phyloP scores from a whole-genome alignment of 2,797 vertebrate species.

The Balearica regulorum region DNA sequence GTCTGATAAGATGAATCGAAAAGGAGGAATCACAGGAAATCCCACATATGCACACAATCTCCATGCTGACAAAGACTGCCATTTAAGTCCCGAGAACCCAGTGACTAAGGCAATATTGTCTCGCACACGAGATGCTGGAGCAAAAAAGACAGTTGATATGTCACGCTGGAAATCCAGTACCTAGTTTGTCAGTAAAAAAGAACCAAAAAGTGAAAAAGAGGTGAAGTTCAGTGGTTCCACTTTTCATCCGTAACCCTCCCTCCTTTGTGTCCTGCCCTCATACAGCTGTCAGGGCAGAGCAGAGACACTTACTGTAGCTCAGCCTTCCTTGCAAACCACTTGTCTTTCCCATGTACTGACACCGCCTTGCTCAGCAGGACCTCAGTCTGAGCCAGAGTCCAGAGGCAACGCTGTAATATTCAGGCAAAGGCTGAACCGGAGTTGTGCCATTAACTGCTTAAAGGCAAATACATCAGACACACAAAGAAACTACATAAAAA shows the following conservation, averaged over 20 bases:
- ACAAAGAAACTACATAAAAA: not conserved
- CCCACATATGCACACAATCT: not conserved
- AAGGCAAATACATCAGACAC: not conserved
- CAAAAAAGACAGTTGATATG: not conserved
- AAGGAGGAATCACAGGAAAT: not conserved
- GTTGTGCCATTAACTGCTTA: not conserved
- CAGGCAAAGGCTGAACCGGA: not conserved
- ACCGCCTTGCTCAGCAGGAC: not conserved
- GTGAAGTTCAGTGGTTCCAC: not conserved
- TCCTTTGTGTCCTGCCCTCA: not conserved
- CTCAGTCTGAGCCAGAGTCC: not conserved
- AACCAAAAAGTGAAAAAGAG: not conserved
- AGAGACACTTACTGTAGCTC: not conserved
- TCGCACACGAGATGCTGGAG: not conserved
- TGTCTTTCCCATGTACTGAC: not conserved
- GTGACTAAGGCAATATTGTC: not conserved
- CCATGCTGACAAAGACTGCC: not conserved
- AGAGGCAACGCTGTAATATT: not conserved
- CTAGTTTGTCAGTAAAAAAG: not conserved
- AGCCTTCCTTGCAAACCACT: not conserved
- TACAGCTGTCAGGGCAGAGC: not conserved
- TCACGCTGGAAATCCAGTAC: not conserved
- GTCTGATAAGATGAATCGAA: not conserved
- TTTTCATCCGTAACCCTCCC: not conserved
- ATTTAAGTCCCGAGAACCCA: not conserved